Evolutionary conservation across 2,113 vertebrate species (phyloP).

Genomic region (Siniperca knerii): DNA sequence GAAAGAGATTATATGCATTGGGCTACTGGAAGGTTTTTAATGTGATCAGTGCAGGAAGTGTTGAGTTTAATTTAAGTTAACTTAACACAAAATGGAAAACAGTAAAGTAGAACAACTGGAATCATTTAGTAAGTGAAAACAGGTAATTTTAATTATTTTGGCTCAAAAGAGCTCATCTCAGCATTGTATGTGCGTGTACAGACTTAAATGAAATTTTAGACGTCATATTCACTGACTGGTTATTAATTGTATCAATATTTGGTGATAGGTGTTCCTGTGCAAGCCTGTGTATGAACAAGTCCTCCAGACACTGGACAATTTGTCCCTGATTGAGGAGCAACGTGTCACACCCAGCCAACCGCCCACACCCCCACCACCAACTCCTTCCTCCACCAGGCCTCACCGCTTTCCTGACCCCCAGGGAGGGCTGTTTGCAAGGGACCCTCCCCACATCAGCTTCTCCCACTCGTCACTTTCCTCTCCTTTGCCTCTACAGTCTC

Average conservation of each 20-base stretch:
- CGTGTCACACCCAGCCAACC: conserved; percentile 75
- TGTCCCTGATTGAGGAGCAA: conserved; percentile 91
- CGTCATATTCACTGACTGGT: not conserved
- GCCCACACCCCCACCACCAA: conserved; percentile 83
- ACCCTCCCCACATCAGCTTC: conserved; percentile 84
- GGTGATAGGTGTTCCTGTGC: conserved; percentile 91
- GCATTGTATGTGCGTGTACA: not conserved
- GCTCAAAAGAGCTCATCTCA: not conserved
- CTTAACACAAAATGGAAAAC: too few species aligned
- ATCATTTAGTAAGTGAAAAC: too few species aligned
- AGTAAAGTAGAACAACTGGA: too few species aligned
- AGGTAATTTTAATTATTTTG: not conserved
- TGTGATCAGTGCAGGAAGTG: too few species aligned
- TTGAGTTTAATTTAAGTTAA: too few species aligned
- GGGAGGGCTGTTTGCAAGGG: conserved; percentile 89
- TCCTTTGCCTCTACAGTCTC: conserved; percentile 74
- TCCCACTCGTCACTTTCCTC: conserved; percentile 82
- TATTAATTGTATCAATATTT: conserved; percentile 24
- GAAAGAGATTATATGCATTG: too few species aligned
- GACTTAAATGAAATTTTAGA: not conserved
- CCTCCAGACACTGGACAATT: conserved; percentile 95
- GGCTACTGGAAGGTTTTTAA: too few species aligned
- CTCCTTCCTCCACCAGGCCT: conserved; percentile 85
- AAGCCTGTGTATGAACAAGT: conserved; percentile 98
- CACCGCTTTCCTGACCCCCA: conserved; percentile 85